A percentile compares a stretch with the other conserved stretches of the same genome.
phyloP scores from a whole-genome alignment of 2,113 vertebrate genomes.

The Leptocoma aspasia region DNA sequence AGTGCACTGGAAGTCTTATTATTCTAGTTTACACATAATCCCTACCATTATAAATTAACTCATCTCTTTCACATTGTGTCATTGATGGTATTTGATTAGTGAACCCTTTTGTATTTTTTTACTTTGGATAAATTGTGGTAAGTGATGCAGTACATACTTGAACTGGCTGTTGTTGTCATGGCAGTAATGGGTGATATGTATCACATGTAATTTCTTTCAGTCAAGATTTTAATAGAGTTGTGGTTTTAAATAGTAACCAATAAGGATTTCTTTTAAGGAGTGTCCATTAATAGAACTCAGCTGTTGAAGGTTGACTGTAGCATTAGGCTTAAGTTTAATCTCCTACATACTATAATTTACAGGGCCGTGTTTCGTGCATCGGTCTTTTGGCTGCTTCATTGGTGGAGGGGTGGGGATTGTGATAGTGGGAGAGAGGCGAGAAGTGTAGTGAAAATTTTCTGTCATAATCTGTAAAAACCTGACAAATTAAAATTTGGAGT shows the following conservation, averaged over 20 bases:
- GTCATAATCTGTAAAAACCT: background rate
- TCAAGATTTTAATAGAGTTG: constrained; percentile 64
- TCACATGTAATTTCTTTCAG: constrained; percentile 56
- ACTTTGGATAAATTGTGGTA: background rate
- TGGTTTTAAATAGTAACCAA: constrained; percentile 70
- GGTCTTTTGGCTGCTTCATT: constrained; percentile 29
- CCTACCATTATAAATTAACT: background rate
- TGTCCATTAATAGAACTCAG: constrained; percentile 74
- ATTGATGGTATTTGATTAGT: background rate
- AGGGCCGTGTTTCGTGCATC: constrained; percentile 24
- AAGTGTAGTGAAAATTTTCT: background rate
- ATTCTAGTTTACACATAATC: background rate
- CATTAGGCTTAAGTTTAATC: constrained; percentile 75
- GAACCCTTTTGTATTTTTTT: background rate
- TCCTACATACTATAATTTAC: constrained; percentile 68
- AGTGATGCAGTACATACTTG: background rate
- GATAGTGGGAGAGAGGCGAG: constrained; percentile 6
- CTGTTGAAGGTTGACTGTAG: constrained; percentile 70
- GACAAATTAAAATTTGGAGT: background rate
- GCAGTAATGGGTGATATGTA: background rate
- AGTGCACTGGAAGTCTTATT: background rate
- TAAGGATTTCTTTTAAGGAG: constrained; percentile 63
- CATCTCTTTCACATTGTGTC: background rate
- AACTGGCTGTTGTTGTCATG: background rate
- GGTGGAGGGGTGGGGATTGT: constrained; percentile 20